Percentiles rank a stretch among this genome's conserved stretches.
Conservation (phyloP, 2,797 vertebrate species). For the Crax fasciolata region DNA sequence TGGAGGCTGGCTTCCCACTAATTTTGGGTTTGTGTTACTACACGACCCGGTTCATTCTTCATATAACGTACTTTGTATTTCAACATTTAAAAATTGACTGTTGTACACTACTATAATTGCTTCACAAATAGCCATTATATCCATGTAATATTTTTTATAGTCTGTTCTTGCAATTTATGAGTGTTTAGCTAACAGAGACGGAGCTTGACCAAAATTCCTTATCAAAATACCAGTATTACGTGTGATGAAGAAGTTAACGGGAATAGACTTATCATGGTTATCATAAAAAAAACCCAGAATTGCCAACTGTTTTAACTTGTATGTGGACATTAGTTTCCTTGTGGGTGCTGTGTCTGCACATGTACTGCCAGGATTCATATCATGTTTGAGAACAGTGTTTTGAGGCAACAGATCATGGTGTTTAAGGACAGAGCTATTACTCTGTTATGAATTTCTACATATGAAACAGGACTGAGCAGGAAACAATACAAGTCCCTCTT, state of each 20-base stretch:
- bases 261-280: not conserved
- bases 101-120: not conserved
- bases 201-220: not conserved
- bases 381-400: not conserved
- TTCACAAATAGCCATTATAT: not conserved
- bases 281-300: constrained; percentile 7
- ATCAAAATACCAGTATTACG: not conserved
- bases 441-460: not conserved
- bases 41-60: not conserved
- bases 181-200: not conserved
- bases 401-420: not conserved
- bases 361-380: not conserved
- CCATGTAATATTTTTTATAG: not conserved
- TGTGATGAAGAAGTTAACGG: not conserved
- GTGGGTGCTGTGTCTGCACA: not conserved
- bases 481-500: not conserved
- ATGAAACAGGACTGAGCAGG: not conserved
- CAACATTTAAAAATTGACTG: not conserved
- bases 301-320: not conserved
- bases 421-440: not conserved
- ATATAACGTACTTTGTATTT: not conserved
- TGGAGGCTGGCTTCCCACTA: not conserved
- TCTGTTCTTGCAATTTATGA: not conserved
- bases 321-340: not conserved
- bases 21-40: not conserved